phyloP scores from a whole-genome alignment of 2,113 vertebrate genomes.

The Oceanodroma tethys region DNA sequence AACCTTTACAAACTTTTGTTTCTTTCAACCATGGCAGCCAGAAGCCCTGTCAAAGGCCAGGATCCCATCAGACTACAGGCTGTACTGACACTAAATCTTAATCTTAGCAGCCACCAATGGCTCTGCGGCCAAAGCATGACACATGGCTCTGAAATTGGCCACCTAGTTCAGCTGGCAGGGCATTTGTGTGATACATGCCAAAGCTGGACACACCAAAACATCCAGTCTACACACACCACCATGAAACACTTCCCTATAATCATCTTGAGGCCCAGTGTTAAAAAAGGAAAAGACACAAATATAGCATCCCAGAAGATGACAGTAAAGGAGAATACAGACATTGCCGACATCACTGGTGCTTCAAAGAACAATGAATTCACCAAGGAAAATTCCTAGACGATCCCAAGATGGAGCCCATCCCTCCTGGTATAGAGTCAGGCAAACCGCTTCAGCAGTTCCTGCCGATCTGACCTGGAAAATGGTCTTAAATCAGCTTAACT shows the following conservation, averaged over 20 bases:
- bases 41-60: not conserved
- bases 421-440: not conserved
- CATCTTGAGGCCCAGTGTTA: not conserved
- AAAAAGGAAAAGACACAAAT: not conserved
- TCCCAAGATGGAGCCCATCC: not conserved
- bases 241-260: not conserved
- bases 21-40: not conserved
- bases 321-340: not conserved
- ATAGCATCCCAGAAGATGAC: not conserved
- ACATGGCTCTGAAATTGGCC: not conserved
- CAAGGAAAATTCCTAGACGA: not conserved
- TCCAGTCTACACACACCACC: accelerated
- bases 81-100: not conserved
- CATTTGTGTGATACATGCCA: not conserved
- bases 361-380: not conserved
- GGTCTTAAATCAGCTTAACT: not conserved
- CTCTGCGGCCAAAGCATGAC: not conserved
- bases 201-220: not conserved
- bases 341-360: not conserved
- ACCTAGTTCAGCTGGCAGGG: not conserved
- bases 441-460: not conserved
- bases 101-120: not conserved
- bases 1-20: not conserved
- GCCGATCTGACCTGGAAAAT: not conserved
- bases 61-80: not conserved